A percentile compares a stretch with the other conserved stretches of the same genome.
Evolutionary conservation across 2,888 invertebrate species (phyloP).

Genomic region (Hartigia nigra): DNA sequence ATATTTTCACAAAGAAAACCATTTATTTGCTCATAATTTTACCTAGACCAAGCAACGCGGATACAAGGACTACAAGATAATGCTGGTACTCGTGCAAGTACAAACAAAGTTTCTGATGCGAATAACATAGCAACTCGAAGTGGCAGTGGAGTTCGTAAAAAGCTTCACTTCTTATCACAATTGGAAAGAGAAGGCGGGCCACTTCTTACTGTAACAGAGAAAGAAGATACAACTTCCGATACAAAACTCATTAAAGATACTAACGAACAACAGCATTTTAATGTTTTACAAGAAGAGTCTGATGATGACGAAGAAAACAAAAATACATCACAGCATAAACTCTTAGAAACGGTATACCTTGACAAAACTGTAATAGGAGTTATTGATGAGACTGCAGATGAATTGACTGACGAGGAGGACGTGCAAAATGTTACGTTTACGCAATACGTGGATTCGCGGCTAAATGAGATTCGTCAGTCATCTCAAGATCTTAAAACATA

Average conservation of each 20-base stretch:
- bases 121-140: neutral
- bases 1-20: neutral
- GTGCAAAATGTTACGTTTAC: constrained; percentile 41
- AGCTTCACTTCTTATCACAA: neutral
- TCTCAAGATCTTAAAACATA: neutral
- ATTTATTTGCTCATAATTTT: neutral
- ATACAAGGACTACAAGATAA: neutral
- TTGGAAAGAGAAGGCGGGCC: neutral
- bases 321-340: neutral
- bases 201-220: neutral
- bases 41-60: neutral
- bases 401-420: constrained; percentile 15
- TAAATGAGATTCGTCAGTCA: constrained; percentile 22
- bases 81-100: neutral
- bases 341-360: neutral
- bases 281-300: constrained; percentile 5
- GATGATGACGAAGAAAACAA: constrained; percentile 1
- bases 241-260: constrained; percentile 8
- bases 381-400: neutral
- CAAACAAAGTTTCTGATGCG: too few species aligned
- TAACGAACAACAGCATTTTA: constrained; percentile 18
- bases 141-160: neutral
- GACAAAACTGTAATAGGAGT: neutral
- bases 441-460: constrained; percentile 43
- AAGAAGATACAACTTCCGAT: constrained; percentile 6